Conservation (phyloP, 2,797 vertebrate genomes). For the Scyliorhinus canicula region DNA sequence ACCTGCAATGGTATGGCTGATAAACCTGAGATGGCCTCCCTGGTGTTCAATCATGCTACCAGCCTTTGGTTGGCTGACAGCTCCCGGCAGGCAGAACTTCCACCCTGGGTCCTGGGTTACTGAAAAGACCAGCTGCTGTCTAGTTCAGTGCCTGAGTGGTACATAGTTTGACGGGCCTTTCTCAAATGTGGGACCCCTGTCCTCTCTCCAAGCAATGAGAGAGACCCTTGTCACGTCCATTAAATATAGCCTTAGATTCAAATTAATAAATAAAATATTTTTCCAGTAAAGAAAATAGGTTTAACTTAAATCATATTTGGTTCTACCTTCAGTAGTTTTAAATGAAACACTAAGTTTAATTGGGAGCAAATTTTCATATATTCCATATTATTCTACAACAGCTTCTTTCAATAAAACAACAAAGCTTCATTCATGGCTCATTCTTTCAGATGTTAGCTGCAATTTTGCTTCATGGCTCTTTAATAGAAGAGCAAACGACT, state of each 20-base stretch:
- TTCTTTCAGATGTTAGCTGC: conserved; percentile 37
- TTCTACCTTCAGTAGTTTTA: conserved; percentile 69
- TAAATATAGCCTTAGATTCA: background rate
- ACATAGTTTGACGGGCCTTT: too few relatives aligned
- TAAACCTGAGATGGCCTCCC: too few relatives aligned
- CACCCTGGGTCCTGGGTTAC: background rate
- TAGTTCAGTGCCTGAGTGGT: background rate
- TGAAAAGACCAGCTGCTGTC: too few relatives aligned
- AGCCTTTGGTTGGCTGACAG: background rate
- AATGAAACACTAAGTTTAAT: conserved; percentile 22
- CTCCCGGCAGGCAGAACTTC: background rate
- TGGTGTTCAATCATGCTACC: background rate
- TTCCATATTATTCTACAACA: conserved; percentile 1
- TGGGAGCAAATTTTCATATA: background rate
- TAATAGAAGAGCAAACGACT: conserved; percentile 48
- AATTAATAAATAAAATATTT: background rate
- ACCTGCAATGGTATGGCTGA: too few relatives aligned
- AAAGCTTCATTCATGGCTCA: background rate
- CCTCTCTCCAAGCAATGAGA: too few relatives aligned
- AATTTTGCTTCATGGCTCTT: conserved; percentile 51
- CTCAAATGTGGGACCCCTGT: background rate
- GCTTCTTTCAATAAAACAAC: conserved; percentile 2
- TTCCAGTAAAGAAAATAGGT: conserved; percentile 1
- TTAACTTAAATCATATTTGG: conserved; percentile 58
- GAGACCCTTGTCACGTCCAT: too few relatives aligned